Conservation (phyloP, 2,113 vertebrate species). For the Istiophorus platypterus region DNA sequence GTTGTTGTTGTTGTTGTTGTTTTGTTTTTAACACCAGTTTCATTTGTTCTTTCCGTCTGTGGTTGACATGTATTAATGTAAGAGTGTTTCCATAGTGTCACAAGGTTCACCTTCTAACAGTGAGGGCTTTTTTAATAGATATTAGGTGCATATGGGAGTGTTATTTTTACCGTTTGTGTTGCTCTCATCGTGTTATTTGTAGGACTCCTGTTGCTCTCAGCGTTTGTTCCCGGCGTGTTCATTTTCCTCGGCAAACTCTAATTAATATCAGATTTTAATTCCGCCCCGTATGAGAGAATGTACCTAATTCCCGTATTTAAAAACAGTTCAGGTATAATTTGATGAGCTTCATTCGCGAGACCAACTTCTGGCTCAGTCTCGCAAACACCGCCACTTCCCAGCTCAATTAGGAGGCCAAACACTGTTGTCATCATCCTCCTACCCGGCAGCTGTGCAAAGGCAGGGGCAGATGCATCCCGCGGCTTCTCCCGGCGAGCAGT, state of each 20-base stretch:
- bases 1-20: too few species aligned
- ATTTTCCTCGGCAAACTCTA: conserved; percentile 6
- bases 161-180: conserved; percentile 4
- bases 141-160: neutral
- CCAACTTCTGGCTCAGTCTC: conserved; percentile 26
- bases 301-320: neutral
- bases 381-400: conserved; percentile 33
- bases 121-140: conserved; percentile 7
- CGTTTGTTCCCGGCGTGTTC: neutral
- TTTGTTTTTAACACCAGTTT: conserved; percentile 27
- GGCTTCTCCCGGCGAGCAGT: conserved; percentile 29
- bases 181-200: neutral
- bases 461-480: conserved; percentile 51
- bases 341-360: conserved; percentile 27
- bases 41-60: conserved; percentile 33
- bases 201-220: neutral
- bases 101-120: conserved; percentile 30
- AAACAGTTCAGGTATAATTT: conserved; percentile 34
- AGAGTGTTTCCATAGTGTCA: conserved; percentile 34
- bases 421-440: conserved; percentile 24
- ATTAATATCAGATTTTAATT: conserved; percentile 25
- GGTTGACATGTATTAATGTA: conserved; percentile 41
- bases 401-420: conserved; percentile 66
- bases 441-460: conserved; percentile 64
- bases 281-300: neutral